phyloP scores from a whole-genome alignment of 2,113 vertebrate species.

The Abramis brama region DNA sequence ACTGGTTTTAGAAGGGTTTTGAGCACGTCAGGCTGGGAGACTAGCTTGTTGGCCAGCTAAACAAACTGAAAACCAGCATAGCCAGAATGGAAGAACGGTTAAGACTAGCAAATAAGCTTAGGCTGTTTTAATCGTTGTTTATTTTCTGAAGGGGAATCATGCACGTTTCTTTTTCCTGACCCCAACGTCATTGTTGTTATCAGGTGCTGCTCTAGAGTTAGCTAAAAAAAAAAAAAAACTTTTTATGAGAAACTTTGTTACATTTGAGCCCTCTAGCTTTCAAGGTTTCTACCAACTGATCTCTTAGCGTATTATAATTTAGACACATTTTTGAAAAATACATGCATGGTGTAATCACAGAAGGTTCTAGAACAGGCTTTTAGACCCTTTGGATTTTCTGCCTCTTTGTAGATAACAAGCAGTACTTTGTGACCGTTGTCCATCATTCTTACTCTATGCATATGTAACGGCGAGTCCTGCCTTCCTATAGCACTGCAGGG shows the following conservation, averaged over 20 bases:
- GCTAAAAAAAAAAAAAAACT: not conserved
- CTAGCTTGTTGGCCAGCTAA: not conserved
- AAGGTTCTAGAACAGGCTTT: conserved; percentile 23
- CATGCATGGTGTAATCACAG: not conserved
- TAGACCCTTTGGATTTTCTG: conserved; percentile 11
- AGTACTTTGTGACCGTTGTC: conserved; percentile 31
- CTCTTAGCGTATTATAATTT: not conserved
- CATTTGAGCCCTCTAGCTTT: conserved; percentile 21
- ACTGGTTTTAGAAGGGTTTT: not conserved
- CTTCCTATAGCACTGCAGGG: conserved; percentile 46
- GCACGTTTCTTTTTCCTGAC: not conserved
- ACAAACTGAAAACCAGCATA: not conserved
- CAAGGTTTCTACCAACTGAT: conserved; percentile 17
- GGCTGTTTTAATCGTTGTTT: not conserved
- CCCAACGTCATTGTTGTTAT: conserved; percentile 32
- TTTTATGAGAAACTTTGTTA: conserved; percentile 25
- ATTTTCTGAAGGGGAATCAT: not conserved
- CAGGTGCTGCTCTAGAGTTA: conserved; percentile 39
- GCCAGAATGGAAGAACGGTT: not conserved
- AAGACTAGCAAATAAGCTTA: conserved; percentile 11
- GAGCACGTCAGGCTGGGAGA: not conserved
- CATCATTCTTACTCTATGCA: conserved; percentile 55
- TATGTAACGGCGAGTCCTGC: conserved; percentile 54
- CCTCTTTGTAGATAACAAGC: conserved; percentile 34
- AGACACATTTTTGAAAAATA: not conserved